Percentiles rank a stretch among this genome's conserved stretches.
Evolutionary conservation across 64 coral and sea anemone genomes (phyloP).

Genomic region (Dendrophyllia cribrosa): DNA sequence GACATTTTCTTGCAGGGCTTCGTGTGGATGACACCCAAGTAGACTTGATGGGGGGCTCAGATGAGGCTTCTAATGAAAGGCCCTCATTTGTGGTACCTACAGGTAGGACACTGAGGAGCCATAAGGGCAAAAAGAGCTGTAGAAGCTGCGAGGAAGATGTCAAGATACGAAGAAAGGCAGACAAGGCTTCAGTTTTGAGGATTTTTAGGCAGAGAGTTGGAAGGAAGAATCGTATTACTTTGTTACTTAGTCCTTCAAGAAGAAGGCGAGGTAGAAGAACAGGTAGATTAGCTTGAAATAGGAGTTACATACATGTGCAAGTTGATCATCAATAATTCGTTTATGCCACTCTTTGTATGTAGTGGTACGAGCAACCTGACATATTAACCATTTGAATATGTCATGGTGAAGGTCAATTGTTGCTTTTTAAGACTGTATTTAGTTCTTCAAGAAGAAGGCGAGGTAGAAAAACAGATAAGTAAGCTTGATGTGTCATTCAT

Average conservation of each 20-base stretch:
- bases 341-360: too few species aligned
- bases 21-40: constrained; percentile 94
- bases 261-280: constrained; percentile 41
- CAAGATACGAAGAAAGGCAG: constrained; percentile 12
- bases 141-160: constrained; percentile 24
- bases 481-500: not conserved
- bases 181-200: not conserved
- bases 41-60: constrained; percentile 82
- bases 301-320: not conserved
- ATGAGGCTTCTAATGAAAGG: constrained; percentile 66
- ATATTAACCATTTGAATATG: too few species aligned
- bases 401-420: too few species aligned
- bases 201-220: constrained; percentile 22
- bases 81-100: constrained; percentile 75
- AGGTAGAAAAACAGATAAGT: constrained; percentile 42
- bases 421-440: not conserved
- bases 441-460: not conserved
- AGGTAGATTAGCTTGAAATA: constrained; percentile 35
- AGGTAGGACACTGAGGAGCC: constrained; percentile 44
- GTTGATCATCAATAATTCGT: too few species aligned
- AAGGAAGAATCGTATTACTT: not conserved
- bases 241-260: not conserved
- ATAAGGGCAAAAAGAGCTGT: not conserved
- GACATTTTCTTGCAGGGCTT: constrained; percentile 45
- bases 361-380: too few species aligned